Conservation (phyloP, 2,113 vertebrate species). For the Eclectus roratus region DNA sequence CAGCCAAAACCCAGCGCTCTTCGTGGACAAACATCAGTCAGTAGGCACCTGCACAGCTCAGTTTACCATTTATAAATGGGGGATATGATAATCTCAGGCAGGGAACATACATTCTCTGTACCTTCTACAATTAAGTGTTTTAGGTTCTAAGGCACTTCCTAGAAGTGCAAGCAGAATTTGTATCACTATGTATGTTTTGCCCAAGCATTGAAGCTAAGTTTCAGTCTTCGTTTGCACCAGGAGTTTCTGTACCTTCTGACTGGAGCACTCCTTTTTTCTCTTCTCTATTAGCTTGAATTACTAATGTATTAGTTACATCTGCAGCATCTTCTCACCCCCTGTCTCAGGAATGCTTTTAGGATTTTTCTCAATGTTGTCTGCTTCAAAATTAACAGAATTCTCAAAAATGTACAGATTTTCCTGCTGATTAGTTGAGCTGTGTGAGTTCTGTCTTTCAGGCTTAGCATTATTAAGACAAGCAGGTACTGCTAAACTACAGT, state of each 20-base stretch:
- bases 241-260: background rate
- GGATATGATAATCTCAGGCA: background rate
- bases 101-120: background rate
- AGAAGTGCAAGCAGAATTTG: background rate
- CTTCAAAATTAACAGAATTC: background rate
- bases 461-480: background rate
- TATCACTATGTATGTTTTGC: background rate
- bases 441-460: background rate
- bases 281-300: background rate
- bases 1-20: background rate
- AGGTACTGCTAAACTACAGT: background rate
- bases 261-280: background rate
- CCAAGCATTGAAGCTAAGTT: background rate
- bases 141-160: background rate
- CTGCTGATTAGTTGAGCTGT: background rate
- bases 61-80: background rate
- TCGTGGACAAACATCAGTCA: background rate
- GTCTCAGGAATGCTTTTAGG: background rate
- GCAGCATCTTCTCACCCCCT: background rate
- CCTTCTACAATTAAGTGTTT: background rate
- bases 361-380: background rate
- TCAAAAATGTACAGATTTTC: background rate
- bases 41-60: fast-evolving
- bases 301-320: background rate
- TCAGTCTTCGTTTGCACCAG: background rate